These are phyloP conservation scores for Fabriciana adippe DNA, from an alignment of 2,888 invertebrate species.

Conservation along the genomic window DNA sequence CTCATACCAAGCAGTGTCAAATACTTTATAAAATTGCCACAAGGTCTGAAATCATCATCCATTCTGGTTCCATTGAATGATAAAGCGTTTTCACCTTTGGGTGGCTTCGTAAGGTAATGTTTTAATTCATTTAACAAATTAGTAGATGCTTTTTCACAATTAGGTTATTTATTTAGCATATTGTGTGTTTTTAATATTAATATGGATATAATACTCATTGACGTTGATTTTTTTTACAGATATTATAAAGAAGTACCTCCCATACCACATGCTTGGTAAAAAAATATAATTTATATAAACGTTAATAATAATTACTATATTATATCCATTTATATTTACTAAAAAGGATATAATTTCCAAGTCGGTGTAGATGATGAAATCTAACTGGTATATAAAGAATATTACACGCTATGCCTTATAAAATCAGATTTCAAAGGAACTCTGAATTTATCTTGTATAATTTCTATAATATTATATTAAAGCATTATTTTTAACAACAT, in stretches of 20 bases:
- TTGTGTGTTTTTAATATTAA: background rate
- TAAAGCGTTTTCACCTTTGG: constrained; percentile 68
- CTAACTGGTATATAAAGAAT: too few relatives aligned
- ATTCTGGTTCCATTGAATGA: constrained; percentile 66
- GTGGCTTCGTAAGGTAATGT: constrained; percentile 70
- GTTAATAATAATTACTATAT: constrained; percentile 1
- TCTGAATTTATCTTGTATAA: too few relatives aligned
- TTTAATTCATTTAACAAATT: background rate
- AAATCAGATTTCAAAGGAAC: too few relatives aligned
- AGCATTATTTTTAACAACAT: background rate
- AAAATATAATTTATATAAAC: background rate
- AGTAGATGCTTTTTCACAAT: too few relatives aligned
- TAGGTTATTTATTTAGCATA: too few relatives aligned
- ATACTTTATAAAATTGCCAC: constrained; percentile 69
- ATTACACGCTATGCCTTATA: too few relatives aligned
- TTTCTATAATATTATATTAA: background rate
- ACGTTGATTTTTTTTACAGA: constrained; percentile 50
- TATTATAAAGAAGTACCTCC: constrained; percentile 77
- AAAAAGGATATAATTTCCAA: too few relatives aligned
- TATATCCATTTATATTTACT: background rate
- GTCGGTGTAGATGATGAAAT: too few relatives aligned
- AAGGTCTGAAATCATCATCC: constrained; percentile 54
- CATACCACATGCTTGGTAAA: constrained; percentile 66
- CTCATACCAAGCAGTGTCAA: constrained; percentile 73
- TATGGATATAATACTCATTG: constrained; percentile 10